Conservation (phyloP, 2,113 vertebrate genomes). For the Stictonetta naevosa region DNA sequence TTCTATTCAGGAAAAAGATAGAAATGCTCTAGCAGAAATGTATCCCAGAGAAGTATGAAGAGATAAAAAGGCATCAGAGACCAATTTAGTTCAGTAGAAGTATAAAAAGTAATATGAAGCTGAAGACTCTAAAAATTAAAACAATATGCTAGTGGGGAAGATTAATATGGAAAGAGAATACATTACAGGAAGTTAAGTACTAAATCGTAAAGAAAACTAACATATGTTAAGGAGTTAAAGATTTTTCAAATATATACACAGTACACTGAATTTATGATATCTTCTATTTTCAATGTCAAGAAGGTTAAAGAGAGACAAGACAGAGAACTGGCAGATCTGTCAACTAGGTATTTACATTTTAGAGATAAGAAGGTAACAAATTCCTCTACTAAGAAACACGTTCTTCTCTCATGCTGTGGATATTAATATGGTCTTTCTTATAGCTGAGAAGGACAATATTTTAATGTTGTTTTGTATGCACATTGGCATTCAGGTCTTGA, state of each 20-base stretch:
- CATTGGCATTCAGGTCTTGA: not conserved
- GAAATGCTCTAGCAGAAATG: not conserved
- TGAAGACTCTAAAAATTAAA: conserved; percentile 19
- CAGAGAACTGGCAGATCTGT: not conserved
- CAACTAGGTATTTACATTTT: not conserved
- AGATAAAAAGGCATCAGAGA: not conserved
- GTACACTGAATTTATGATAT: not conserved
- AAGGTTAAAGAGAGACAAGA: not conserved
- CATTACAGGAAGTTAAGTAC: not conserved
- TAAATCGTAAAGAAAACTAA: conserved; percentile 50
- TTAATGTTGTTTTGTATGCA: not conserved
- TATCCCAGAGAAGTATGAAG: not conserved
- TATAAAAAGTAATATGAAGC: not conserved
- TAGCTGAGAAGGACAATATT: not conserved
- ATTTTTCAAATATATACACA: conserved; percentile 34
- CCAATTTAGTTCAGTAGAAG: not conserved
- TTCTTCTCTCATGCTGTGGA: not conserved
- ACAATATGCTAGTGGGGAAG: not conserved
- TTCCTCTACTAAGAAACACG: not conserved
- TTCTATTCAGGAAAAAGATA: conserved; percentile 7
- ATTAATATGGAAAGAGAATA: conserved; percentile 53
- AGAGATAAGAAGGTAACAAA: not conserved
- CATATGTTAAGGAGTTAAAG: not conserved
- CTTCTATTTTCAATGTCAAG: not conserved
- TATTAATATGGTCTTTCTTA: not conserved